Evolutionary conservation across 23 tunicate species (phyloP).

Genomic region (Trididemnum nubilum): DNA sequence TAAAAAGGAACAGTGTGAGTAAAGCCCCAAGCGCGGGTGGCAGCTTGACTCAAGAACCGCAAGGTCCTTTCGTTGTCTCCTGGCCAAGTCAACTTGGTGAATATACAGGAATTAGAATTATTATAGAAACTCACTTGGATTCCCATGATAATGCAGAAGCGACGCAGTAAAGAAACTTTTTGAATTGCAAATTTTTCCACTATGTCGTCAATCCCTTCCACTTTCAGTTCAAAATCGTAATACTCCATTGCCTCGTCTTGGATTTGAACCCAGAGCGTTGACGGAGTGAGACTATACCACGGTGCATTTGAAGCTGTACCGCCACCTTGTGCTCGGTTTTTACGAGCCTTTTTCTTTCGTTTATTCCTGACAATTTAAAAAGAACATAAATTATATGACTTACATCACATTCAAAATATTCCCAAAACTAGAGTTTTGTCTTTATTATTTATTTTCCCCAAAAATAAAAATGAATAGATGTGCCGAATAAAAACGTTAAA

Average conservation of each 20-base stretch:
- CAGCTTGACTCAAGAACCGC: no score
- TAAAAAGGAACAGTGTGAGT: no score
- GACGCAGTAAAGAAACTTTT: slow-evolving; percentile 62
- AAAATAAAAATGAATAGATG: no score
- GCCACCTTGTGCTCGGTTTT: slow-evolving; percentile 34
- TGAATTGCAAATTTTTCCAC: slow-evolving; percentile 59
- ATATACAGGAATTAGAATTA: no score
- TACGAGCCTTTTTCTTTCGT: slow-evolving; percentile 50
- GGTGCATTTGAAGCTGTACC: slow-evolving; percentile 14
- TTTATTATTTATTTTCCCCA: no score
- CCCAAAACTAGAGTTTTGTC: no score
- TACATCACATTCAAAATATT: neutral
- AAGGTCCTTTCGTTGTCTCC: no score
- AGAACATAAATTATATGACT: no score
- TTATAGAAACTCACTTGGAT: slow-evolving; percentile 92
- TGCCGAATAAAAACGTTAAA: no score
- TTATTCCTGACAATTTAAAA: slow-evolving; percentile 35
- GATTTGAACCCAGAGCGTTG: slow-evolving; percentile 79
- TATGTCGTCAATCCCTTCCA: slow-evolving; percentile 55
- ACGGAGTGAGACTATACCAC: slow-evolving; percentile 79
- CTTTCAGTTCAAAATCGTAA: slow-evolving; percentile 46
- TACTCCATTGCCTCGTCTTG: slow-evolving; percentile 62
- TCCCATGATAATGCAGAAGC: slow-evolving; percentile 78
- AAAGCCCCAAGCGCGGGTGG: no score
- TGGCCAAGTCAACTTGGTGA: no score